A percentile compares a stretch with the other conserved stretches of the same genome.
Conservation (phyloP, 2,113 vertebrate genomes). For the Thryonomys swinderianus region DNA sequence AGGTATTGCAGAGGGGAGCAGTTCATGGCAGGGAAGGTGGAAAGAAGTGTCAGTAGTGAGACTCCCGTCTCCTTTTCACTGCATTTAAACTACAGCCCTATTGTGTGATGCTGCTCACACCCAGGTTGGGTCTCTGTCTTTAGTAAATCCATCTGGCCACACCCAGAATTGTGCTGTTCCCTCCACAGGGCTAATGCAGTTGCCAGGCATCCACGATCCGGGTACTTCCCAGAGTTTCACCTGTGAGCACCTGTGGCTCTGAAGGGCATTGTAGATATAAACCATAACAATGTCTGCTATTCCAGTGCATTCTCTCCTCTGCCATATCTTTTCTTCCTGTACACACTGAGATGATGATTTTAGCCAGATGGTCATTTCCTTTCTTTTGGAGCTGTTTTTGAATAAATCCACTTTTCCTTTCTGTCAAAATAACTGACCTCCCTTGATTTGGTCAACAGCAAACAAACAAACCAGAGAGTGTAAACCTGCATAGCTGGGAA, state of each 20-base stretch:
- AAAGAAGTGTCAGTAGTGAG: not conserved
- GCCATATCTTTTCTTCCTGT: not conserved
- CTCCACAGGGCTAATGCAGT: not conserved
- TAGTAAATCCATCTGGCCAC: not conserved
- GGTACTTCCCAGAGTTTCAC: not conserved
- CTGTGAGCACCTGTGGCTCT: not conserved
- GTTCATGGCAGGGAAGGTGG: not conserved
- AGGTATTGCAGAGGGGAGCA: not conserved
- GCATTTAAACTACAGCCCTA: not conserved
- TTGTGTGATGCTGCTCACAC: not conserved
- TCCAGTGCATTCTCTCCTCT: not conserved
- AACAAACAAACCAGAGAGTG: not conserved
- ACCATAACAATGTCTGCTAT: not conserved
- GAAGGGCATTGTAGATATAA: not conserved
- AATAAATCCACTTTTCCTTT: not conserved
- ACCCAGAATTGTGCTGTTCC: not conserved
- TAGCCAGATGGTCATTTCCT: not conserved
- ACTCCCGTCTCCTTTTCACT: not conserved
- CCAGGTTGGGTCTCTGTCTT: not conserved
- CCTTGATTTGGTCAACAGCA: not conserved
- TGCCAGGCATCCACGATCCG: not conserved
- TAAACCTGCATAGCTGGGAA: not conserved
- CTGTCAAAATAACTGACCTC: not conserved
- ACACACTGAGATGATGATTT: not conserved
- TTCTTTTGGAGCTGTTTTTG: not conserved